Base-by-base conservation (phyloP, 2,888 invertebrate species). In the Zaprionus bogoriensis region DNA sequence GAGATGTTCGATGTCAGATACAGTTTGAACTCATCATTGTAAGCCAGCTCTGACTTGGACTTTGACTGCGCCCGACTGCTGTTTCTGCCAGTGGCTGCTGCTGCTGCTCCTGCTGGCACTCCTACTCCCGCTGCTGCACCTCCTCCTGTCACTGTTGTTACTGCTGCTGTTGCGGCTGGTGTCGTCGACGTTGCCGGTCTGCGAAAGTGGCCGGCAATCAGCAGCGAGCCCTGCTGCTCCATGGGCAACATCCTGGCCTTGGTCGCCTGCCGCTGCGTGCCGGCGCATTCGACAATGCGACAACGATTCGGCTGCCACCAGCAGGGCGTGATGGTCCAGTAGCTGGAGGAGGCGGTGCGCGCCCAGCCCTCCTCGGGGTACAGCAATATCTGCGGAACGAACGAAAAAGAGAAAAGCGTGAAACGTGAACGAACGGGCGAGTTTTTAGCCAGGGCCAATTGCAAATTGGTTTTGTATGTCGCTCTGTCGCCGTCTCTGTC, bases 301-400 rank as follows among this genome's bases (percentile, higher is more conserved):
- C 96, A 96, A 48, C 95, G 93, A 83, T 94, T 95, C 54, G 94
- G 92, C 76, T 95, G 95, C 96, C 96, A 97, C 96, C 96, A 96
- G 88, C 95, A 95, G 44, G 96, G 95, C 90, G 95, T 95, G 87
- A 97, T 93, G 54, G 96, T 95, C 96, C 96, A 96, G 92, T 96
- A 96, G 54, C 96, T 95, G 50, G 95, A 95, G 50, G 96, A 94
- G 30, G 96, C 96, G 81, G 95, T 96, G 77, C 96, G 94, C 67
- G 96, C 96, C 96, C 96, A 96, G 19, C 96, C 96, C 89, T 97
- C 96, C 90, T 96, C 96, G 2, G 96, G 96, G 89, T 96, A 96
- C 86, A 97, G 92, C 77, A 96, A 92, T 77, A 96, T 95, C 95
- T 95, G 92, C 25, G 89, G 87, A 47, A 12, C 17, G 32, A 39